phyloP scores from a whole-genome alignment of 2,113 vertebrate genomes.

The Tor tambroides region DNA sequence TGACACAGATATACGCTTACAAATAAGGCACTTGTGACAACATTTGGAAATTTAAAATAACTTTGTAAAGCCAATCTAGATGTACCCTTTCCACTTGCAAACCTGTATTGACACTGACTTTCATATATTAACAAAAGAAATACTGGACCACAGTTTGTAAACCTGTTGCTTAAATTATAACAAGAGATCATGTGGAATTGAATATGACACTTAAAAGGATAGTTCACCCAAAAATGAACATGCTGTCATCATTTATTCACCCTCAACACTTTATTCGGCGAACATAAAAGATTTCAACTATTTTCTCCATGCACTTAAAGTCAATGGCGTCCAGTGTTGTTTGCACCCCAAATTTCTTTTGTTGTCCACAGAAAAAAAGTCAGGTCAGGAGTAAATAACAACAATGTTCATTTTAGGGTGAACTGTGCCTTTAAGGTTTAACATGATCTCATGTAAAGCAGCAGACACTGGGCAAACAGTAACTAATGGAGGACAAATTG shows the following conservation, averaged over 20 bases:
- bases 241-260: neutral
- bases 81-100: neutral
- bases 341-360: neutral
- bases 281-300: too few relatives aligned
- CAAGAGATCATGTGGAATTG: neutral
- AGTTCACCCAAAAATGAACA: neutral
- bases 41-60: conserved; percentile 16
- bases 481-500: neutral
- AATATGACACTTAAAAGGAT: neutral
- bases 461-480: neutral
- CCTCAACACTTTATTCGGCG: neutral
- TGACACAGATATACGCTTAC: neutral
- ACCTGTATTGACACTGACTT: neutral
- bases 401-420: neutral
- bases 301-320: neutral
- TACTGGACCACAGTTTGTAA: conserved; percentile 20
- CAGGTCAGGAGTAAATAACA: neutral
- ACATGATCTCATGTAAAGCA: neutral
- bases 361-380: neutral
- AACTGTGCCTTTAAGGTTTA: neutral
- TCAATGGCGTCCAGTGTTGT: neutral
- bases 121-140: neutral
- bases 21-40: conserved; percentile 43
- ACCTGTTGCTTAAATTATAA: neutral
- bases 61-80: neutral